Conservation (phyloP, 2,113 vertebrate species). For the Nothobranchius furzeri region DNA sequence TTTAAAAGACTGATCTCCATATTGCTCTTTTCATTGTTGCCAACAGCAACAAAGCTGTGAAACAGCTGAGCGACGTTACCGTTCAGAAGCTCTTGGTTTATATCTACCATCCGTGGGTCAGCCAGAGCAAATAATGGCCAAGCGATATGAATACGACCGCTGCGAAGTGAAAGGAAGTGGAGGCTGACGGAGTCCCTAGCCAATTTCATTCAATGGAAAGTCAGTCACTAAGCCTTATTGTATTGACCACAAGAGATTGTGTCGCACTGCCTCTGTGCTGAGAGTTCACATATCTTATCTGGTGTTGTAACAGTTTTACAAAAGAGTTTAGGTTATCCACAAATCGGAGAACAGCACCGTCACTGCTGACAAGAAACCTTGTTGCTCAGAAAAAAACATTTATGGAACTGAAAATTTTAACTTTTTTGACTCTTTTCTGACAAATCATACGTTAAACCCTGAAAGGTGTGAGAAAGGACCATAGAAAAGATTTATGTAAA, state of each 20-base stretch:
- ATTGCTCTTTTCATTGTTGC: constrained; percentile 78
- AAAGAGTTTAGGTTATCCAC: constrained; percentile 52
- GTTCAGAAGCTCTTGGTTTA: constrained; percentile 69
- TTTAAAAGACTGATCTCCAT: constrained; percentile 72
- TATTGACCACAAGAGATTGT: constrained; percentile 61
- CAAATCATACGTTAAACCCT: too few relatives aligned
- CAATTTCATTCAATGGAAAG: constrained; percentile 68
- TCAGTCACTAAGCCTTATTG: constrained; percentile 72
- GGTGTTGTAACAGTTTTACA: constrained; percentile 58
- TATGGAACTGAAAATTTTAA: too few relatives aligned
- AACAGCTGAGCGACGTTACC: constrained; percentile 75
- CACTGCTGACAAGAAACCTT: too few relatives aligned
- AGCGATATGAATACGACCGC: constrained; percentile 79
- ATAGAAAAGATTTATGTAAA: too few relatives aligned
- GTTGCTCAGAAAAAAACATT: too few relatives aligned
- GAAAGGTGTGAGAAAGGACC: too few relatives aligned
- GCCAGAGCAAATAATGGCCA: constrained; percentile 73
- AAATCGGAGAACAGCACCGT: constrained; percentile 28
- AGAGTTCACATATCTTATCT: constrained; percentile 71
- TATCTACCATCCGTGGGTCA: constrained; percentile 73
- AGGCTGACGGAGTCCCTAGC: constrained; percentile 65
- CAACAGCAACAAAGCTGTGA: constrained; percentile 69
- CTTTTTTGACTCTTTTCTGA: too few relatives aligned
- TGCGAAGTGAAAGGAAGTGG: constrained; percentile 73
- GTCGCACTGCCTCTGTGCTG: constrained; percentile 51